phyloP scores from a whole-genome alignment of 2,113 vertebrate species.

The Limnothrissa miodon region DNA sequence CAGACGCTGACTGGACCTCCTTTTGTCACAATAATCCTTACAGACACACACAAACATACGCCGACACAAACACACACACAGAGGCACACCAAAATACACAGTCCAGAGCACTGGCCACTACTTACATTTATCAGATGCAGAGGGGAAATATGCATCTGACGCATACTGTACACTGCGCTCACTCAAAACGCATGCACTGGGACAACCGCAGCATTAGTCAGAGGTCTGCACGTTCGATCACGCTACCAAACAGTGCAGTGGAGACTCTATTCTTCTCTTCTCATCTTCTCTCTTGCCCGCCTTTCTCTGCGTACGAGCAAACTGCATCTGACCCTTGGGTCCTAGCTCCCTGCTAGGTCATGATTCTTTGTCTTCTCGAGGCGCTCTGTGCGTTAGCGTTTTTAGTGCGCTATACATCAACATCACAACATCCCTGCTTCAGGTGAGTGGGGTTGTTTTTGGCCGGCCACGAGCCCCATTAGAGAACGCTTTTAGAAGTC shows the following conservation, averaged over 20 bases:
- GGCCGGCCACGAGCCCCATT: not conserved
- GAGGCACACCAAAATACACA: not conserved
- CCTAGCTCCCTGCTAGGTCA: not conserved
- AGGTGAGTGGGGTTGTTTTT: not conserved
- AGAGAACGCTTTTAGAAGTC: slow-evolving; percentile 11
- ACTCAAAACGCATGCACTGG: not conserved
- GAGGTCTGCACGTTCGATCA: not conserved
- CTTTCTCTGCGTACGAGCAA: not conserved
- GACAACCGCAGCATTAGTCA: not conserved
- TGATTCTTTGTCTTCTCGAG: not conserved
- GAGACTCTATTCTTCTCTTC: not conserved
- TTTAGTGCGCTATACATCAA: not conserved
- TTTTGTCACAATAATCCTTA: slow-evolving; percentile 28
- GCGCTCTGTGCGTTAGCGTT: not conserved
- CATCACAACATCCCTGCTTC: not conserved
- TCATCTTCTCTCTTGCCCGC: not conserved
- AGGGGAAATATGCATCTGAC: slow-evolving; percentile 26
- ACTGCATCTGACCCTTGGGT: not conserved
- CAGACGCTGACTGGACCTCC: slow-evolving; percentile 7
- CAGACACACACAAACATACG: slow-evolving; percentile 26
- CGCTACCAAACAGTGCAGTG: not conserved
- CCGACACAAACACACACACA: slow-evolving; percentile 20
- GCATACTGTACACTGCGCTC: not conserved
- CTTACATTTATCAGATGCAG: not conserved
- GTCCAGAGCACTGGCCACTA: not conserved